Percentiles rank a stretch among this genome's conserved stretches.
Conservation (phyloP, 2,113 vertebrate species). For the Lathamus discolor region DNA sequence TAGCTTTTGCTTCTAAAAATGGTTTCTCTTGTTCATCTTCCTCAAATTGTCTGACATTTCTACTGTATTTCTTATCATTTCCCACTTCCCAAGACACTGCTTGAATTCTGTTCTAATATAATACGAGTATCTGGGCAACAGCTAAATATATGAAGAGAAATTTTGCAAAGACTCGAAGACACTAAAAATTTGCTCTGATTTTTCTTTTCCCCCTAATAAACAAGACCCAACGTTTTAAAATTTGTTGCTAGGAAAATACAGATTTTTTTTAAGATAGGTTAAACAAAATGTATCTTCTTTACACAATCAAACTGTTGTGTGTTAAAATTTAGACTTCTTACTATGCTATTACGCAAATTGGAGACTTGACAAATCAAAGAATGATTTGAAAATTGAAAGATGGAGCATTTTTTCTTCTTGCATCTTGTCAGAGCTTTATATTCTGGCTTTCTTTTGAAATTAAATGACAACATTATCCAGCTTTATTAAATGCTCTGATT, state of each 20-base stretch:
- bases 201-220: fast-evolving
- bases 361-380: background rate
- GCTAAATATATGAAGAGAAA: background rate
- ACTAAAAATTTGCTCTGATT: background rate
- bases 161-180: background rate
- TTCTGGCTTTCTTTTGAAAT: background rate
- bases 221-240: background rate
- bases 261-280: background rate
- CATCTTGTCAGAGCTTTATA: background rate
- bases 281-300: background rate
- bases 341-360: background rate
- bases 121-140: background rate
- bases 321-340: background rate
- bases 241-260: background rate
- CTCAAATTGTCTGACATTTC: background rate
- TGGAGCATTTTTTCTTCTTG: background rate
- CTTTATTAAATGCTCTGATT: background rate
- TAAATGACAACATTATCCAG: background rate
- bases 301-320: background rate
- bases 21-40: background rate
- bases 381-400: background rate
- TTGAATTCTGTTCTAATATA: background rate
- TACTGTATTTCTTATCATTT: background rate
- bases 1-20: background rate
- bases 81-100: background rate